These are phyloP conservation scores for Phymastichus coffea DNA, from an alignment of 1,140 invertebrate species.

Conservation along the genomic window DNA sequence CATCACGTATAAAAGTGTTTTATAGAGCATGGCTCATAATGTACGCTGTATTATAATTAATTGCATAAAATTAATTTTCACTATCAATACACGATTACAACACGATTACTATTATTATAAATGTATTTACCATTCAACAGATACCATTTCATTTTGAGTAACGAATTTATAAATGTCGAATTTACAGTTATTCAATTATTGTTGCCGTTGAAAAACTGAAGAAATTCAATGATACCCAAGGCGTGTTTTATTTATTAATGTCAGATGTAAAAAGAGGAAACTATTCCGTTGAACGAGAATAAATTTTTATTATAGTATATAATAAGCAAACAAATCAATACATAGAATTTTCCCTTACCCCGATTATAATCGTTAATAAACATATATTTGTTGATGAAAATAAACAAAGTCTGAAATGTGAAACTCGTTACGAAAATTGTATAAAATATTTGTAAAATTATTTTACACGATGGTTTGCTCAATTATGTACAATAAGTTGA, in stretches of 20 bases:
- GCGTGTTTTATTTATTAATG: constrained; percentile 28
- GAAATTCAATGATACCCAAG: constrained; percentile 10
- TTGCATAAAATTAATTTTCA: constrained; percentile 26
- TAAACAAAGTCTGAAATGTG: constrained; percentile 23
- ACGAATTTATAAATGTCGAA: constrained; percentile 29
- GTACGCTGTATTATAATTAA: constrained; percentile 37
- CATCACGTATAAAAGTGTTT: constrained; percentile 36
- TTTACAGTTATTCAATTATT: constrained; percentile 24
- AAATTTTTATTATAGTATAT: no score
- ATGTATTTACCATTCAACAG: constrained; percentile 32
- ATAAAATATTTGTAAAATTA: constrained; percentile 18
- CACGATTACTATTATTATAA: constrained; percentile 32
- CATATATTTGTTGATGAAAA: no score
- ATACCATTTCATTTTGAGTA: no score
- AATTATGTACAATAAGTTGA: constrained; percentile 18
- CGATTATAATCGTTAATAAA: constrained; percentile 12
- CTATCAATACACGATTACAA: constrained; percentile 24
- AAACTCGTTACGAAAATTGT: constrained; percentile 23
- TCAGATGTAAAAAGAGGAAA: constrained; percentile 1
- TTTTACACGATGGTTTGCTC: constrained; percentile 4
- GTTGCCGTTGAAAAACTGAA: constrained; percentile 21
- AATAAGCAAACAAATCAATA: constrained; percentile 1
- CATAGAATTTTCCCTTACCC: constrained; percentile 15
- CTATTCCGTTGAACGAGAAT: constrained; percentile 5
- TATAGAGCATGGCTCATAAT: constrained; percentile 35